Evolutionary conservation across 2,888 invertebrate species (phyloP).

Genomic region (Cryptocheilus praepositus): DNA sequence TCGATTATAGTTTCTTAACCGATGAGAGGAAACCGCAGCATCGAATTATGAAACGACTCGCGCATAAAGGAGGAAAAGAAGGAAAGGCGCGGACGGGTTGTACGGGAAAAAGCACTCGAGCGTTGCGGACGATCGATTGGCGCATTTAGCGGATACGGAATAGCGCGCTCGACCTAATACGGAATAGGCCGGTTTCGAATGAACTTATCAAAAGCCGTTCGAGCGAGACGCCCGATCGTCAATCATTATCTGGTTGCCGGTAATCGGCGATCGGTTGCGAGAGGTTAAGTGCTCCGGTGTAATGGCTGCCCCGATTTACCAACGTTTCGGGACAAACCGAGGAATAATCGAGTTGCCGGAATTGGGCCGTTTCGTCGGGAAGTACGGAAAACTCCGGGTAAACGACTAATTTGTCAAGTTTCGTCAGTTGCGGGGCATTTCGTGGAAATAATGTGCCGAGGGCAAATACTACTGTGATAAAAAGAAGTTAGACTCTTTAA

Average conservation of each 20-base stretch:
- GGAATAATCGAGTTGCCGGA: slow-evolving; percentile 16
- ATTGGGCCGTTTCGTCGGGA: slow-evolving; percentile 3
- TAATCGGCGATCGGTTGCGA: slow-evolving; percentile 44
- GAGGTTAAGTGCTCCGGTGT: slow-evolving; percentile 45
- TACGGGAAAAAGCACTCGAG: neutral
- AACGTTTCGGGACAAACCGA: slow-evolving; percentile 30
- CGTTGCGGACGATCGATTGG: slow-evolving; percentile 11
- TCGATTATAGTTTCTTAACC: too few species aligned
- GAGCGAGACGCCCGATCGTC: slow-evolving; percentile 40
- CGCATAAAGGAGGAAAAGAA: too few species aligned
- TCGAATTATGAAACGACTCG: too few species aligned
- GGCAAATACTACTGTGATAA: too few species aligned
- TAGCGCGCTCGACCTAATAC: slow-evolving; percentile 12
- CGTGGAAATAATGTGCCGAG: too few species aligned
- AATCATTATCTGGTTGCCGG: slow-evolving; percentile 49
- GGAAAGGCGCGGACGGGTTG: too few species aligned
- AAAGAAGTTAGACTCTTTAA: too few species aligned
- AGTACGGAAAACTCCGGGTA: too few species aligned
- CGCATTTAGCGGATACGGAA: slow-evolving; percentile 26
- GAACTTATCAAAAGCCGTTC: slow-evolving; percentile 43
- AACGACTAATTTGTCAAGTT: too few species aligned
- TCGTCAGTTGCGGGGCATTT: too few species aligned
- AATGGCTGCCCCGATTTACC: slow-evolving; percentile 38
- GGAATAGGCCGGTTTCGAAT: slow-evolving; percentile 33
- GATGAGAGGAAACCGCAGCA: too few species aligned